phyloP scores from a whole-genome alignment of 1,140 invertebrate species.

The Maniola jurtina region DNA sequence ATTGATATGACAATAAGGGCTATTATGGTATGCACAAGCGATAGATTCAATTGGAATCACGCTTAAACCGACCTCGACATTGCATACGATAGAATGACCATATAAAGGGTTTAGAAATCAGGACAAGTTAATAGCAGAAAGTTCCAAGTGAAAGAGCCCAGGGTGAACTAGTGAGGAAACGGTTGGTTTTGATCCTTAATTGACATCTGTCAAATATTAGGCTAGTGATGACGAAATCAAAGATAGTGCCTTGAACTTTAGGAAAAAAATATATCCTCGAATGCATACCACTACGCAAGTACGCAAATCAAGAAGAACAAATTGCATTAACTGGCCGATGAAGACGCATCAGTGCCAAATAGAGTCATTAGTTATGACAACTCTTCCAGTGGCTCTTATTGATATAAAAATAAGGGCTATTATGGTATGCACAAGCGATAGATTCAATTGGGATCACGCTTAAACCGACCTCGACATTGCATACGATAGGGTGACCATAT shows the following conservation, averaged over 20 bases:
- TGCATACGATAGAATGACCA: neutral
- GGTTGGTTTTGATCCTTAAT: no score
- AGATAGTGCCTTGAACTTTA: no score
- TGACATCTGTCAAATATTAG: no score
- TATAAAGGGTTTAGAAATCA: neutral
- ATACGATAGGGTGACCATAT: no score
- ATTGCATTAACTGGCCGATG: conserved; percentile 5
- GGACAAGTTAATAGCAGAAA: neutral
- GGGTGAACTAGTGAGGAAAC: no score
- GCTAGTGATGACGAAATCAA: no score
- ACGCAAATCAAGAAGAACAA: conserved; percentile 1
- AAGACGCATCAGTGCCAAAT: conserved; percentile 10
- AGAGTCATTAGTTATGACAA: neutral
- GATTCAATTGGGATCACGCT: no score
- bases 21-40: neutral
- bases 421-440: neutral
- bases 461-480: no score
- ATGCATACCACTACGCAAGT: no score
- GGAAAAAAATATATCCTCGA: no score
- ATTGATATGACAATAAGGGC: neutral
- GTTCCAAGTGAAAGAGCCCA: no score
- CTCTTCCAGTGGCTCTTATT: neutral
- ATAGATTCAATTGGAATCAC: conserved; percentile 3
- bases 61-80: conserved; percentile 12
- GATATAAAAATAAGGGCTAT: neutral